Evolutionary conservation across 2,888 invertebrate species (phyloP), one percentile per base, ranked within the genome.

Genomic region (Phoronis australis): DNA sequence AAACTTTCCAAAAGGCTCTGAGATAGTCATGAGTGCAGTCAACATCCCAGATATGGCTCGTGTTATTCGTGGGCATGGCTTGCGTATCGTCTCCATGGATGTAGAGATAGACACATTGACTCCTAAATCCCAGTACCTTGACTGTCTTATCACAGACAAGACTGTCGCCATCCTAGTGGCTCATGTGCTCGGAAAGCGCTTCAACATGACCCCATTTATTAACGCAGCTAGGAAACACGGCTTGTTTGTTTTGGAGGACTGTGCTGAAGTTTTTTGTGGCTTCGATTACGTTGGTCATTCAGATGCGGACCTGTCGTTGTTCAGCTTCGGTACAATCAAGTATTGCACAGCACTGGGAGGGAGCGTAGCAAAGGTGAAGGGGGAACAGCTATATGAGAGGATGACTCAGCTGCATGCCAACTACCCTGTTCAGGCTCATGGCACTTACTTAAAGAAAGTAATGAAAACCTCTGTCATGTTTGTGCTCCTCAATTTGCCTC

Each of bases 281-380:
- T 70, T 70, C 47, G 57, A 64, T n/a, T 48, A 61, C 18, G 43
- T 72, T 1, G 74, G 77, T 20, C 66, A 77, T 52, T 72, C 73
- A 1, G 47, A 60, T 12, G 59, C 71, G 12, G 76, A 77, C 51
- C 37, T 77, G 1, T 48, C 64, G 4, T 51, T 77, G 9, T 77
- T 76, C 55, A 76, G 76, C 58, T 77, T 77, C 55, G 77, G 77
- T 6, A 59, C 70, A 20, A 76, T 77, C 25, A 77, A 77, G 54
- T 69, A 62, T 45, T 69, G 54, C 43, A 76, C 77, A 1, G 63
- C 74, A 1, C 73, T 77, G 49, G 76, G 76, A 22, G 77, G 77
- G 18, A 70, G 67, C 20, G 62, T 77, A 22, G 70, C 68, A 2
- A 75, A 75, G 60, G 57, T 77, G 1, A 61, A 57, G 42, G 66